Conservation (phyloP, 2,113 vertebrate genomes). For the Ctenomys sociabilis region DNA sequence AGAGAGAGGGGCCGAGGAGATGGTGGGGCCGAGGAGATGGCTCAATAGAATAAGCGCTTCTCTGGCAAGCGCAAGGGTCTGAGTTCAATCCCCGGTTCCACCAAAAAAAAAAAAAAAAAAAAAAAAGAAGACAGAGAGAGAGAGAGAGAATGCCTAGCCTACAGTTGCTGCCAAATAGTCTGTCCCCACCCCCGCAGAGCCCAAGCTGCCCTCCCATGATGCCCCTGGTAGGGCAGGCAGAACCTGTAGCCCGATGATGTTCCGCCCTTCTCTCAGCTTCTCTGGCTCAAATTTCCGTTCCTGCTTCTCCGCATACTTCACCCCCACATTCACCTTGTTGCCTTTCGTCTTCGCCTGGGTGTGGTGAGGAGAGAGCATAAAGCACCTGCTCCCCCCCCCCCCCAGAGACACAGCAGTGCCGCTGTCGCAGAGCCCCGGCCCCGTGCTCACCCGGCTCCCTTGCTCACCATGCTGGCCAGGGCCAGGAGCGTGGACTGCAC, state of each 20-base stretch:
- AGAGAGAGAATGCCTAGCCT: neutral
- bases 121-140: fast-evolving
- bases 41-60: too few species aligned
- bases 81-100: too few species aligned
- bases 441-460: fast-evolving
- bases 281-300: constrained; percentile 92
- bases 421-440: too few species aligned
- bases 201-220: neutral
- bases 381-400: neutral
- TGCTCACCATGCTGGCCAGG: constrained; percentile 94
- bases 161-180: neutral
- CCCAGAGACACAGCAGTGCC: neutral
- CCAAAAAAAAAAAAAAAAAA: too few species aligned
- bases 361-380: neutral
- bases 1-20: too few species aligned
- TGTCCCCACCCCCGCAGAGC: neutral
- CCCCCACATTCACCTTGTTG: constrained; percentile 91
- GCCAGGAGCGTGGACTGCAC: constrained; percentile 94
- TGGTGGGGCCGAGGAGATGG: too few species aligned
- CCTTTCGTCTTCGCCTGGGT: constrained; percentile 95
- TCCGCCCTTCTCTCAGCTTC: constrained; percentile 93
- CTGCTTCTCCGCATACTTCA: constrained; percentile 94
- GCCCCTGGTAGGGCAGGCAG: fast-evolving
- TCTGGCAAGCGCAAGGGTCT: too few species aligned
- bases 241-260: constrained; percentile 96